Conservation (phyloP, 1,140 invertebrate species). For the Hirudo medicinalis region DNA sequence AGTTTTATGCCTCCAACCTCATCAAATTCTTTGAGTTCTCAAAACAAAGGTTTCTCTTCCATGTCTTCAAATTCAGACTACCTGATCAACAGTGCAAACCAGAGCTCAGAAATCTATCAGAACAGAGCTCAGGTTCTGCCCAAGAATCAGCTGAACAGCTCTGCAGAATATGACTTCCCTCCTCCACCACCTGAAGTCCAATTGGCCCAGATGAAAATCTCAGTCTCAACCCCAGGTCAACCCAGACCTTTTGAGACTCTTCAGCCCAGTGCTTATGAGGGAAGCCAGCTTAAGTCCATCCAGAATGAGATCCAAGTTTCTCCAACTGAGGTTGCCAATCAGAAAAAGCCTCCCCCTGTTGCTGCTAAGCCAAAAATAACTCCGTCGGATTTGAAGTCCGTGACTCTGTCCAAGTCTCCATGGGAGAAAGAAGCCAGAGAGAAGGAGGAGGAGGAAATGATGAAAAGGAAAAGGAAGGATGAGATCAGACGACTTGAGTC, state of each 20-base stretch:
- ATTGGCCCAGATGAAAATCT: slow-evolving; percentile 13
- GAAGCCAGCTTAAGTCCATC: not conserved
- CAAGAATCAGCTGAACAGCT: not conserved
- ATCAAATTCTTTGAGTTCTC: no score
- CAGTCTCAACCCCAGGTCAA: not conserved
- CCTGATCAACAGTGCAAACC: slow-evolving; percentile 17
- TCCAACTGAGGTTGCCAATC: not conserved
- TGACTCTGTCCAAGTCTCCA: slow-evolving; percentile 26
- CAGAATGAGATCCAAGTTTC: not conserved
- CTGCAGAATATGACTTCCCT: slow-evolving; percentile 9
- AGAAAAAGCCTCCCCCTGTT: slow-evolving; percentile 16
- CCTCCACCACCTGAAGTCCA: slow-evolving; percentile 10
- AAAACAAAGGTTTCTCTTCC: no score
- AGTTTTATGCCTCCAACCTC: no score
- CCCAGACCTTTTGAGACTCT: not conserved
- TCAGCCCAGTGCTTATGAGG: not conserved
- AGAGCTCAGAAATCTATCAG: not conserved
- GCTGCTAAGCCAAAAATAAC: slow-evolving; percentile 18
- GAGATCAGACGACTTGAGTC: slow-evolving; percentile 34
- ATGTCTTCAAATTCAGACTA: slow-evolving; percentile 18
- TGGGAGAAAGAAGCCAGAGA: slow-evolving; percentile 37
- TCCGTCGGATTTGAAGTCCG: not conserved
- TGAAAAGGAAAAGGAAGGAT: slow-evolving; percentile 25
- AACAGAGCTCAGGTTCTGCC: not conserved
- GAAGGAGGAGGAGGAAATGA: slow-evolving; percentile 28